Percentiles rank a stretch among this genome's conserved stretches.
These are phyloP conservation scores for Lutraria lutraria DNA, from an alignment of 2,888 invertebrate genomes.

Conservation along the genomic window DNA sequence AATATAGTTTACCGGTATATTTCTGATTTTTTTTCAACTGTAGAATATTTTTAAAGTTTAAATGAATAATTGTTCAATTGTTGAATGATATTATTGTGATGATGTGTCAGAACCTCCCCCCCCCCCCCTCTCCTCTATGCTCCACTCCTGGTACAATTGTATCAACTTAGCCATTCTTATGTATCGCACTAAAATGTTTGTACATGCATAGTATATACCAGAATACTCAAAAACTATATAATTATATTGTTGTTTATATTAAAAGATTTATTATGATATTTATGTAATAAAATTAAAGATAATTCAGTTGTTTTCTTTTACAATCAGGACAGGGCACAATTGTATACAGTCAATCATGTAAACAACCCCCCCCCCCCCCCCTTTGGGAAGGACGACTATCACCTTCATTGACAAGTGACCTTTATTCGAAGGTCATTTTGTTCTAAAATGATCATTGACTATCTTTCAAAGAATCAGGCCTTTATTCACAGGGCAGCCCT, in stretches of 20 bases:
- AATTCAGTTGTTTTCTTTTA: neutral
- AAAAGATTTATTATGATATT: conserved; percentile 14
- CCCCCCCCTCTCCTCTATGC: neutral
- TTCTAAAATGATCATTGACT: too few relatives aligned
- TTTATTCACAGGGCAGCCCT: too few relatives aligned
- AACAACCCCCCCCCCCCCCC: too few relatives aligned
- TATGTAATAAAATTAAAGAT: conserved; percentile 14
- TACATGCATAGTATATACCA: neutral
- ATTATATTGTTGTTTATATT: conserved; percentile 1
- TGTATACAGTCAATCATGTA: too few relatives aligned
- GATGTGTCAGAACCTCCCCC: neutral
- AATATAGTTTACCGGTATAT: neutral
- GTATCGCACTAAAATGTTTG: neutral
- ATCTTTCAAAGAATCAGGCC: too few relatives aligned
- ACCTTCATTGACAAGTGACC: too few relatives aligned
- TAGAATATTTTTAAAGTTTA: neutral
- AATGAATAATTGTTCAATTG: neutral
- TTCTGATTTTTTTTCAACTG: neutral
- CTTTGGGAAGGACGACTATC: too few relatives aligned
- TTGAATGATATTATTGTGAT: neutral
- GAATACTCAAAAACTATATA: conserved; percentile 8
- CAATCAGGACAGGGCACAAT: too few relatives aligned
- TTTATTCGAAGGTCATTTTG: too few relatives aligned
- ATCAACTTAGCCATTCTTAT: neutral
- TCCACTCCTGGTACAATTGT: too few relatives aligned